phyloP scores from a whole-genome alignment of 2,888 invertebrate species.

The Pristionchus entomophagus region DNA sequence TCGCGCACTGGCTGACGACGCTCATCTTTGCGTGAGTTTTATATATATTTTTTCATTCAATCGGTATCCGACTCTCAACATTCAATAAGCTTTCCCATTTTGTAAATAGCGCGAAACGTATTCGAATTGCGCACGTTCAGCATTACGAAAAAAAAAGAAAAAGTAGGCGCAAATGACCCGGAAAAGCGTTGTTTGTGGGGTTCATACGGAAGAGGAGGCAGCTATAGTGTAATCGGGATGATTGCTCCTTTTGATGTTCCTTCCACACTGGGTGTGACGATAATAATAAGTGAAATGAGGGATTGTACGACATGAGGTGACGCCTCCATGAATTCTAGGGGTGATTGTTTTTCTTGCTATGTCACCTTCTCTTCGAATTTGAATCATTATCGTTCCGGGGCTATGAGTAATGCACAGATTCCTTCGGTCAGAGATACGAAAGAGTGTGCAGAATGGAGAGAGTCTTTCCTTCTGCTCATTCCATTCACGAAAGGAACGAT shows the following conservation, averaged over 20 bases:
- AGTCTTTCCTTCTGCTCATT: not conserved
- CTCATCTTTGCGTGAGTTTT: constrained; percentile 62
- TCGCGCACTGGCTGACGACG: constrained; percentile 67
- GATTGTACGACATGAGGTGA: no score
- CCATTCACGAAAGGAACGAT: not conserved
- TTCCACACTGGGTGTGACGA: no score
- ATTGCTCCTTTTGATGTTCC: no score
- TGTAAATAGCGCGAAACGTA: not conserved
- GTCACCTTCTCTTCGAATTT: no score
- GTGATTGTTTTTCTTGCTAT: no score
- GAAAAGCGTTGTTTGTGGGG: not conserved
- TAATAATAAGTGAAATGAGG: no score
- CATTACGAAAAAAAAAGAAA: not conserved
- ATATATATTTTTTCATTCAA: no score
- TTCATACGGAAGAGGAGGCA: not conserved
- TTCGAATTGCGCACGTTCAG: not conserved
- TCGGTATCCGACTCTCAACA: no score
- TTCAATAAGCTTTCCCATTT: no score
- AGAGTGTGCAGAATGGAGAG: not conserved
- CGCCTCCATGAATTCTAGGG: no score
- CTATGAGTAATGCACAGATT: not conserved
- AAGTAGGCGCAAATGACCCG: constrained; percentile 18
- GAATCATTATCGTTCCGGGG: no score
- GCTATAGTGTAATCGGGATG: not conserved
- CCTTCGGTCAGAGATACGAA: not conserved